Base-by-base conservation (phyloP, 2,797 vertebrate genomes). In the Amphiprion clarkii region DNA sequence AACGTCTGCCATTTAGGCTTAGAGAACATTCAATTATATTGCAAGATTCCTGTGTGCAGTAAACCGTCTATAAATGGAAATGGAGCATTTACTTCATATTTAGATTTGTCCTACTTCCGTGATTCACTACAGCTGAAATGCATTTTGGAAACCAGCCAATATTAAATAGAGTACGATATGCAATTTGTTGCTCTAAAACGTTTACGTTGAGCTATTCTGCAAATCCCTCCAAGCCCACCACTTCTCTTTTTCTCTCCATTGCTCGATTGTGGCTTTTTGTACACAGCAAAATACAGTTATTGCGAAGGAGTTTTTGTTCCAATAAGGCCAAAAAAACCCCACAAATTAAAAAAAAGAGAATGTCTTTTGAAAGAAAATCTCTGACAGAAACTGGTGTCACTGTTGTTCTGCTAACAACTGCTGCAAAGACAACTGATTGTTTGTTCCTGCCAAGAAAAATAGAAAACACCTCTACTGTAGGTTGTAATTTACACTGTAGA, bases 281-380 rank as follows among this genome's bases (percentile, higher is more conserved):
- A 89, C 90, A 91, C 87, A 83, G 74, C 71, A 84, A 88, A 86
- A 82, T 67, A 81, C 70, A 71, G 33, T 76, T 85, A 94, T 94
- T 95, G 93, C 94, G 60, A 84, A 87, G 78, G 76, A 85, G 52
- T 64, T 87, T 78, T 76, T 67, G 82, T 79, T 84, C 81, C 80
- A 70, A 71, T 88, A 91, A 93, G 87, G 85, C 82, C 77, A 74
- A 85, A 91, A 86, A 58, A 31, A 76, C 53, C 57, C 78, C 76
- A 74, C 74, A 9, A 58, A 53, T 16, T 46, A 67, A 31, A 21
- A 23, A 23, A 48, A 2, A 52, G 31, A 77, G 44, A 63, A 5
- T 61, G 55, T 40, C 44, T 71, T 48, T 74, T 59, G 11, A 29
- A 59, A 70, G 29, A 12, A 46, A 70, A 29, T 40, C 40, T 1